Evolutionary conservation across 2,113 vertebrate species (phyloP).

Genomic region (Psittacus erithacus): DNA sequence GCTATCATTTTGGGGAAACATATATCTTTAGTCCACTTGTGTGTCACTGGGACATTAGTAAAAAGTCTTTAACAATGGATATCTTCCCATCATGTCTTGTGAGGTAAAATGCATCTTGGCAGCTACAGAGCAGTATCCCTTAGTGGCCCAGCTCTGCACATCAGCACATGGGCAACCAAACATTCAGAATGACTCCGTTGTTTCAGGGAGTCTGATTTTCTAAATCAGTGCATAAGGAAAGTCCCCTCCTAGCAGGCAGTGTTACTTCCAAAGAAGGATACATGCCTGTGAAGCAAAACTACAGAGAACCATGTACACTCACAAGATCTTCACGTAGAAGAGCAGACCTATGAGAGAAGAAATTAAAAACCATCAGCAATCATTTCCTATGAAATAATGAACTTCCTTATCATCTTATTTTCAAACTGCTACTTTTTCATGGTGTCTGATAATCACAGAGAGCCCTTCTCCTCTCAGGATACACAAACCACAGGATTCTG

Average conservation of each 20-base stretch:
- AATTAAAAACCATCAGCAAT: neutral
- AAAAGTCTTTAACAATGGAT: neutral
- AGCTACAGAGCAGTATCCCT: neutral
- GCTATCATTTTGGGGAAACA: neutral
- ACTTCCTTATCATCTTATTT: slow-evolving; percentile 57
- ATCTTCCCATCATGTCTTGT: neutral
- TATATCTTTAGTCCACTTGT: accelerated
- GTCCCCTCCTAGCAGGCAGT: neutral
- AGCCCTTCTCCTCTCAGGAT: slow-evolving; percentile 76
- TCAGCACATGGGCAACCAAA: neutral
- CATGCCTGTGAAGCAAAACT: neutral
- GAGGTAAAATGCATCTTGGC: neutral
- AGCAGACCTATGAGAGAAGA: neutral
- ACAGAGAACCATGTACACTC: neutral
- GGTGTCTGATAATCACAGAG: slow-evolving; percentile 66
- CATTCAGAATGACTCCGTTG: neutral
- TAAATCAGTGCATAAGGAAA: neutral
- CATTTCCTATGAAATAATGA: slow-evolving; percentile 55
- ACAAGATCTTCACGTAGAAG: neutral
- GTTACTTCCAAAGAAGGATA: neutral
- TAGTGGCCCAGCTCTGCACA: neutral
- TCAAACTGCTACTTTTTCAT: slow-evolving; percentile 42
- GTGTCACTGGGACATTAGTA: neutral
- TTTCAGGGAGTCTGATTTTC: neutral
- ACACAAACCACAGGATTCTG: slow-evolving; percentile 82